Conservation (phyloP, 1,140 invertebrate species). For the Acromyrmex echinatior region DNA sequence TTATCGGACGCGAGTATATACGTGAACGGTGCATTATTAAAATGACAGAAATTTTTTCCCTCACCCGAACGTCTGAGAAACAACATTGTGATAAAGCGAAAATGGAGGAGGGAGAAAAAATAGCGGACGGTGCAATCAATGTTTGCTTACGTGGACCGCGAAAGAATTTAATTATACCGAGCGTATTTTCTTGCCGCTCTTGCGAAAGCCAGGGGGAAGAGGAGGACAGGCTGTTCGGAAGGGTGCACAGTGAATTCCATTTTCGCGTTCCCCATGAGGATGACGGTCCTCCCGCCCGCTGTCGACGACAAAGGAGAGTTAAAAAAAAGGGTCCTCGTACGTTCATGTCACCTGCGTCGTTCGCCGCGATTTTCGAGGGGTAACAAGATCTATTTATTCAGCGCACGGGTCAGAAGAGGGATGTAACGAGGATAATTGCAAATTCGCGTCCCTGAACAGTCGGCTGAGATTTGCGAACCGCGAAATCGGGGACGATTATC, state of each 20-base stretch:
- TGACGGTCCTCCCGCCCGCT: constrained; percentile 34
- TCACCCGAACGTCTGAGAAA: constrained; percentile 54
- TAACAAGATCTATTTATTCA: constrained; percentile 63
- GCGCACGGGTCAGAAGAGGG: constrained; percentile 7
- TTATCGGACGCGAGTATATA: constrained; percentile 25
- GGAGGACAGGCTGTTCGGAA: constrained; percentile 23
- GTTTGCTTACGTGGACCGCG: constrained; percentile 60
- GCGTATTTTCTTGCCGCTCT: constrained; percentile 59
- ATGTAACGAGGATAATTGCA: constrained; percentile 48
- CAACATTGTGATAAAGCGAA: constrained; percentile 57
- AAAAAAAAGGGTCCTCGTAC: constrained; percentile 41
- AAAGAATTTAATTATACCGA: constrained; percentile 66
- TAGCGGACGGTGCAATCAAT: constrained; percentile 59
- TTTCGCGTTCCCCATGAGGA: constrained; percentile 60
- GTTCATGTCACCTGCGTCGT: constrained; percentile 58
- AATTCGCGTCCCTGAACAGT: constrained; percentile 44
- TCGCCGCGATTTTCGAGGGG: constrained; percentile 53
- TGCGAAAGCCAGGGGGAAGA: constrained; percentile 32
- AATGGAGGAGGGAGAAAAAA: constrained; percentile 52
- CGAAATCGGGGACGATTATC: constrained; percentile 44
- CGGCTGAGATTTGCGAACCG: constrained; percentile 48
- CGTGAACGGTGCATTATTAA: constrained; percentile 44
- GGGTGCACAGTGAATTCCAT: constrained; percentile 59
- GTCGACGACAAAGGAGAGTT: constrained; percentile 33
- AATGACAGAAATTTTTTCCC: constrained; percentile 45